A percentile compares a stretch with the other conserved stretches of the same genome.
phyloP scores from a whole-genome alignment of 2,888 invertebrate species.

The Pseudolycoriella hygida region DNA sequence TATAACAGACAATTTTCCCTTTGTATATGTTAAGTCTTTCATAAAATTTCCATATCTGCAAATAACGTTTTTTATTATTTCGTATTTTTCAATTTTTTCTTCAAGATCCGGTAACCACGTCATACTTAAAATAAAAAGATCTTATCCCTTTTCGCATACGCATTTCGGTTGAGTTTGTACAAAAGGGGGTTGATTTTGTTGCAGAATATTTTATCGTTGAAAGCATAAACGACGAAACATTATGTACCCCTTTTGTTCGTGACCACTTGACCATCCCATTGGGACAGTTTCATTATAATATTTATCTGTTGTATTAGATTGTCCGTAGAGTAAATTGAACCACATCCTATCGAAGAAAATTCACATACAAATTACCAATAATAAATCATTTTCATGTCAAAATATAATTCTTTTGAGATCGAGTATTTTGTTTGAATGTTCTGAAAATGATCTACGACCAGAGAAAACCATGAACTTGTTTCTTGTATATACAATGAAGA shows the following conservation, averaged over 20 bases:
- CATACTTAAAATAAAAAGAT: not conserved
- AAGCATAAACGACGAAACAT: not conserved
- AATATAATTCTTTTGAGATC: not conserved
- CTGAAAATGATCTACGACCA: too few species aligned
- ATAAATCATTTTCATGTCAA: slow-evolving; percentile 2
- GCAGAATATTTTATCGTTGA: not conserved
- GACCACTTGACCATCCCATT: slow-evolving; percentile 4
- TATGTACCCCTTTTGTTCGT: slow-evolving; percentile 1
- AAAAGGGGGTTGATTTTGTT: not conserved
- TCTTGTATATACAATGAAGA: too few species aligned
- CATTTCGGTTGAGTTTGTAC: too few species aligned
- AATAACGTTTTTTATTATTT: not conserved
- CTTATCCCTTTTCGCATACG: not conserved
- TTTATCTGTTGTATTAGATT: not conserved
- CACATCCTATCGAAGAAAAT: not conserved
- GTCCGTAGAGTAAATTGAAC: not conserved
- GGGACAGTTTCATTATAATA: not conserved
- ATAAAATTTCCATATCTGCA: slow-evolving; percentile 3
- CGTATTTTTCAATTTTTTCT: not conserved
- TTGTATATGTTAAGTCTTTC: slow-evolving; percentile 3
- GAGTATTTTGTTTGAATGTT: not conserved
- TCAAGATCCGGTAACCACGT: slow-evolving; percentile 3
- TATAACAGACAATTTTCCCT: slow-evolving; percentile 1
- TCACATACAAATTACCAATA: slow-evolving; percentile 1
- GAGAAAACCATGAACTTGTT: too few species aligned